Conservation (phyloP, 2,888 invertebrate species). For the Ischnura elegans region DNA sequence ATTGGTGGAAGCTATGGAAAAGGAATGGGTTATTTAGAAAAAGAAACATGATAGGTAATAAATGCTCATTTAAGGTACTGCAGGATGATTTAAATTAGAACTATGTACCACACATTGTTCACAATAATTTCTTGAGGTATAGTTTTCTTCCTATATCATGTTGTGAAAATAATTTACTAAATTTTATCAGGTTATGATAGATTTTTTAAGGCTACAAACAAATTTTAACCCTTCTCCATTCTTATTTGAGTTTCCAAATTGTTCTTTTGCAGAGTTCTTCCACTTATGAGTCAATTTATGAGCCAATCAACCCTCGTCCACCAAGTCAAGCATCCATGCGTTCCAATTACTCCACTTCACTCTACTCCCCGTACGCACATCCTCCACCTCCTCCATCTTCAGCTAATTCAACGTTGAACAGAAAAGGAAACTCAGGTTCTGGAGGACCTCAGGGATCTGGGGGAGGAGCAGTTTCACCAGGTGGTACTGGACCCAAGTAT, state of each 20-base stretch:
- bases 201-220: no score
- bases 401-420: constrained; percentile 55
- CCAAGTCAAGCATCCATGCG: constrained; percentile 85
- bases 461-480: constrained; percentile 66
- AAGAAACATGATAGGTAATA: no score
- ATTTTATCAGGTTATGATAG: no score
- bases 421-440: constrained; percentile 68
- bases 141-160: no score
- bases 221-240: no score
- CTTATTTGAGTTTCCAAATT: background rate
- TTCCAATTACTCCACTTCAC: constrained; percentile 82
- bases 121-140: no score
- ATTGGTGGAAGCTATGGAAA: no score
- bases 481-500: constrained; percentile 72
- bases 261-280: constrained; percentile 80
- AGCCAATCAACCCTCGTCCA: constrained; percentile 93
- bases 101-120: no score
- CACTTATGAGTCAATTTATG: constrained; percentile 93
- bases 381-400: constrained; percentile 49
- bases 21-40: no score
- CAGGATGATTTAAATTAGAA: no score
- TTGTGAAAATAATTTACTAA: no score
- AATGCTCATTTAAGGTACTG: no score
- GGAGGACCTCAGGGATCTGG: constrained; percentile 72
- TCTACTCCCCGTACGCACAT: constrained; percentile 84